Conservation (phyloP, 2,888 invertebrate genomes). For the Mimumesa dahlbomi region DNA sequence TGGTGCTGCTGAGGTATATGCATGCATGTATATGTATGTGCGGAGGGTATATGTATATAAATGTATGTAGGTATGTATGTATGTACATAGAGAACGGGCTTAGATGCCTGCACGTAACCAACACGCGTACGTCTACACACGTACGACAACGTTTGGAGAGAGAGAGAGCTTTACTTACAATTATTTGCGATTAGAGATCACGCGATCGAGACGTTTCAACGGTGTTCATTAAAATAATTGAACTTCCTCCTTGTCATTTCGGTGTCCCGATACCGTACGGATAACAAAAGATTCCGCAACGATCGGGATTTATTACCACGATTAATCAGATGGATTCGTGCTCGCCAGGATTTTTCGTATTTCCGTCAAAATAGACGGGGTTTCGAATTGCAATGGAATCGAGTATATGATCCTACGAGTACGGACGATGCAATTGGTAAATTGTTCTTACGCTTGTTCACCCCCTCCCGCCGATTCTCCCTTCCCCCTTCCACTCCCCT, state of each 20-base stretch:
- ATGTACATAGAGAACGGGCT: slow-evolving; percentile 6
- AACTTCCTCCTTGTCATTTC: slow-evolving; percentile 14
- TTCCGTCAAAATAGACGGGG: no score
- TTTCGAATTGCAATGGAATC: slow-evolving; percentile 8
- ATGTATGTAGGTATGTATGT: neutral
- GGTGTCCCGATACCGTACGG: slow-evolving; percentile 5
- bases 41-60: slow-evolving; percentile 1
- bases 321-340: no score
- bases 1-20: neutral
- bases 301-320: neutral
- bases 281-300: slow-evolving; percentile 19
- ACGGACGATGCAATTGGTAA: neutral
- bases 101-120: neutral
- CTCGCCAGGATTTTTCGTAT: no score
- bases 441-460: slow-evolving; percentile 22
- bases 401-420: slow-evolving; percentile 3
- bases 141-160: neutral
- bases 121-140: neutral
- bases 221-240: slow-evolving; percentile 49
- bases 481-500: no score
- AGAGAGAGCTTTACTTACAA: slow-evolving; percentile 15
- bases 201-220: slow-evolving; percentile 41
- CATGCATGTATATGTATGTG: slow-evolving; percentile 1
- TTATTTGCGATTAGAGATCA: slow-evolving; percentile 49
- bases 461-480: no score